phyloP scores from a whole-genome alignment of 1,140 invertebrate genomes.

The Drosophila pruinosa region DNA sequence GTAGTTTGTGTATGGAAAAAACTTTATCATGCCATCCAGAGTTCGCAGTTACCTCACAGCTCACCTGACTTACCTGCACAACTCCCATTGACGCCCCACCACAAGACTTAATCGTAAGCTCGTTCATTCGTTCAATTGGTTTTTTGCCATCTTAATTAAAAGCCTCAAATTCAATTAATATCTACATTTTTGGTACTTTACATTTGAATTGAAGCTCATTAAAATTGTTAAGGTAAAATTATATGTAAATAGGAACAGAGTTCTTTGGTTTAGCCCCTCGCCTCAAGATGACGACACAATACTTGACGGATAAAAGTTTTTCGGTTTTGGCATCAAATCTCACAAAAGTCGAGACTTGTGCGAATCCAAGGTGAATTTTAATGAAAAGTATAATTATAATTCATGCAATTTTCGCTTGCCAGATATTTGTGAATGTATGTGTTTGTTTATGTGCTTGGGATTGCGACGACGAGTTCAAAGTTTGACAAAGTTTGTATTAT shows the following conservation, averaged over 20 bases:
- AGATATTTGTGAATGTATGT: background rate
- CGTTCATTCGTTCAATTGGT: constrained; percentile 44
- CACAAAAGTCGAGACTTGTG: constrained; percentile 59
- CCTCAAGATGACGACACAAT: constrained; percentile 34
- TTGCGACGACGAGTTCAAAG: constrained; percentile 61
- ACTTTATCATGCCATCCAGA: constrained; percentile 58
- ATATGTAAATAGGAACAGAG: constrained; percentile 44
- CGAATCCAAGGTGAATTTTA: constrained; percentile 75
- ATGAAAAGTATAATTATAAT: constrained; percentile 80
- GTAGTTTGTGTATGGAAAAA: constrained; percentile 73
- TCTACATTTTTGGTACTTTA: constrained; percentile 29
- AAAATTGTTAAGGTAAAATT: constrained; percentile 57
- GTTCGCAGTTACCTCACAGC: background rate
- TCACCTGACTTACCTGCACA: constrained; percentile 37
- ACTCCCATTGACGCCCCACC: background rate
- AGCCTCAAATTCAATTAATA: constrained; percentile 61
- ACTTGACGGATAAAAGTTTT: constrained; percentile 26
- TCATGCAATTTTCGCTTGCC: constrained; percentile 60
- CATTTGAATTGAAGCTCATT: constrained; percentile 69
- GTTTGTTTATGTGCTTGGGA: constrained; percentile 7
- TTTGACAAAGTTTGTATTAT: constrained; percentile 66
- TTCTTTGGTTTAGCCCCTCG: background rate
- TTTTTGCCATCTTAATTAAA: constrained; percentile 62
- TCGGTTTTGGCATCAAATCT: constrained; percentile 32
- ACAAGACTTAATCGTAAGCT: background rate